A percentile compares a stretch with the other conserved stretches of the same genome.
phyloP scores from a whole-genome alignment of 2,797 vertebrate genomes.

The Eulemur albifrons region DNA sequence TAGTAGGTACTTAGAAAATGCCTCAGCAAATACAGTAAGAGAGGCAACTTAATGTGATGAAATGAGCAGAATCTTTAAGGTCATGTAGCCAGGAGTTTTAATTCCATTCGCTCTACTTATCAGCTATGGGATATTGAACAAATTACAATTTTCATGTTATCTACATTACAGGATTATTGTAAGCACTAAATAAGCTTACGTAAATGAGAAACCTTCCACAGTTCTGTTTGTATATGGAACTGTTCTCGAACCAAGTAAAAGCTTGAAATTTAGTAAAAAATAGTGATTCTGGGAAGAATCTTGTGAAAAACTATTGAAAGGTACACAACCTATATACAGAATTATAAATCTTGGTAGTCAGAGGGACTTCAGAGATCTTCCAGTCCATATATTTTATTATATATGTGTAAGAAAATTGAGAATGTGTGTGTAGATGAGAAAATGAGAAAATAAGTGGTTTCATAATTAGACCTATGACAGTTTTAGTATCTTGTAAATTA shows the following conservation, averaged over 20 bases:
- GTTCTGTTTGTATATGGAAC: not conserved
- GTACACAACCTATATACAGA: not conserved
- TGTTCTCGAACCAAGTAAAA: not conserved
- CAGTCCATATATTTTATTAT: not conserved
- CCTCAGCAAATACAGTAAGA: not conserved
- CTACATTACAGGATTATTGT: not conserved
- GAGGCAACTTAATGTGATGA: not conserved
- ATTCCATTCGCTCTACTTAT: not conserved
- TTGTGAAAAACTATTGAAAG: not conserved
- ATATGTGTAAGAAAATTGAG: not conserved
- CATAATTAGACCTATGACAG: not conserved
- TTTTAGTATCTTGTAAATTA: not conserved
- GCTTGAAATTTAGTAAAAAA: not conserved
- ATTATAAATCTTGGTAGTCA: not conserved
- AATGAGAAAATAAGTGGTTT: not conserved
- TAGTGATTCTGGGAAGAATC: not conserved
- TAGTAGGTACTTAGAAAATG: not conserved
- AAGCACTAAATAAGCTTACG: not conserved
- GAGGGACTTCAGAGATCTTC: not conserved
- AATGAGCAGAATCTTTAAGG: not conserved
- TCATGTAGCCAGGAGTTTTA: not conserved
- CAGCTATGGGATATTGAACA: not conserved
- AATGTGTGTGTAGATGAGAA: not conserved
- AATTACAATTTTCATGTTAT: not conserved
- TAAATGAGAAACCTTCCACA: not conserved